These are phyloP conservation scores for Phoeniculus purpureus DNA, from an alignment of 2,797 vertebrate species.

Conservation along the genomic window DNA sequence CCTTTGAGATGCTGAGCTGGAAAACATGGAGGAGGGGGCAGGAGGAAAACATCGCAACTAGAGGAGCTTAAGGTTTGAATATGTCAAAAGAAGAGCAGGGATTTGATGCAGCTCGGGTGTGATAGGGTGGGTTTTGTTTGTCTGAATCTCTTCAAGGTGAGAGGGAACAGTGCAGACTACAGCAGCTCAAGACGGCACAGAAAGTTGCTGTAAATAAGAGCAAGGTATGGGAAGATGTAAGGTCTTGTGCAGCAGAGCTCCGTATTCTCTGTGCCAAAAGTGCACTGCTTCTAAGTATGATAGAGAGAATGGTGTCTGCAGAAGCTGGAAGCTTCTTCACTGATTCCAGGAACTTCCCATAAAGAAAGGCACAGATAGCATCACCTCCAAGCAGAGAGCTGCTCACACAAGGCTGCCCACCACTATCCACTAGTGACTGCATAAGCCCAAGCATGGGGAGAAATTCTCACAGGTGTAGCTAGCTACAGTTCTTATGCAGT, in stretches of 20 bases:
- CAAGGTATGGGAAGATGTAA: neutral
- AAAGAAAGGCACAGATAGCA: neutral
- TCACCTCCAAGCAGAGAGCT: neutral
- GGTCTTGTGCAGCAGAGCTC: neutral
- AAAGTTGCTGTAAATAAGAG: neutral
- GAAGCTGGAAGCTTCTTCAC: neutral
- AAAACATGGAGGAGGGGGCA: neutral
- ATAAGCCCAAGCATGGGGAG: neutral
- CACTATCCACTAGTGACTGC: neutral
- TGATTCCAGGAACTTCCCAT: neutral
- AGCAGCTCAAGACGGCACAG: neutral
- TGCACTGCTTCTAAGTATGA: neutral
- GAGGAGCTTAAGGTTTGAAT: neutral
- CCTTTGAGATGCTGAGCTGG: neutral
- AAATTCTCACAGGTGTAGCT: neutral
- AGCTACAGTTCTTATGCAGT: neutral
- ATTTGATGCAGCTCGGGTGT: neutral
- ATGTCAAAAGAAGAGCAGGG: neutral
- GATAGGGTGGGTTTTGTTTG: neutral
- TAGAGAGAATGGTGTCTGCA: neutral
- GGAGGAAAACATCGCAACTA: neutral
- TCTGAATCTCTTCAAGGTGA: neutral
- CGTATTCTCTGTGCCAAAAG: neutral
- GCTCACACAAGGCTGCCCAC: neutral
- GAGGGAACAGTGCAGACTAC: neutral